These are phyloP conservation scores for Holothuria leucospilota DNA, from an alignment of 53 echinoderm and acorn worm genomes.

Conservation along the genomic window DNA sequence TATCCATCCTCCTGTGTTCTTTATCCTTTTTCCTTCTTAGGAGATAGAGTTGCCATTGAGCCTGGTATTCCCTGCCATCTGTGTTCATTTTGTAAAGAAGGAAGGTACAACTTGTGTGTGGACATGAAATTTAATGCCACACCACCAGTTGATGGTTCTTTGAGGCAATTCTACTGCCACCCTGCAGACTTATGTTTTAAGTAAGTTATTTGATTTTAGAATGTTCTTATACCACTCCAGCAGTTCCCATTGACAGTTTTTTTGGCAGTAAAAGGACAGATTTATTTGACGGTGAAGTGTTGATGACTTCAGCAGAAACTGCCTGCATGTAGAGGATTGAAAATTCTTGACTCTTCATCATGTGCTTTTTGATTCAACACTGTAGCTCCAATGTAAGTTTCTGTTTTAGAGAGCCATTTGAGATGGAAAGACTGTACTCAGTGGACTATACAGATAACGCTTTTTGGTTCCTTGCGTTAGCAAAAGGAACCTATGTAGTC, in stretches of 20 bases:
- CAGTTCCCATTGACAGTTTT: no score
- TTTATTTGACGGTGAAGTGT: background rate
- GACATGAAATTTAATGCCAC: constrained; percentile 84
- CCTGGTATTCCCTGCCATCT: constrained; percentile 81
- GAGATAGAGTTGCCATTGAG: constrained; percentile 88
- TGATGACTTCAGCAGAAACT: no score
- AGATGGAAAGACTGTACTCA: no score
- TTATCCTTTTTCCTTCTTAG: constrained; percentile 7
- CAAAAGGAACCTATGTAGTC: no score
- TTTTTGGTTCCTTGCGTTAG: no score
- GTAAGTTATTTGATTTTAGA: constrained; percentile 48
- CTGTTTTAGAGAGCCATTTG: no score
- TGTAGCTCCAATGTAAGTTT: no score
- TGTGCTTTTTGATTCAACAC: no score
- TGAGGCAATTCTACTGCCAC: constrained; percentile 82
- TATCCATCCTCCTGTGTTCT: no score
- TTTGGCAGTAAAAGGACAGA: background rate
- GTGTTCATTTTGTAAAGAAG: constrained; percentile 81
- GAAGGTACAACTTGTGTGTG: constrained; percentile 79
- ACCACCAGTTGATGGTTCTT: constrained; percentile 78
- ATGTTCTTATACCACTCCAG: background rate
- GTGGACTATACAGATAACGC: no score
- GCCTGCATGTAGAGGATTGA: no score
- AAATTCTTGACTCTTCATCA: no score
- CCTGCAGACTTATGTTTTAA: constrained; percentile 87